These are phyloP conservation scores for Malurus elegans DNA, from an alignment of 2,113 vertebrate genomes.

Conservation along the genomic window DNA sequence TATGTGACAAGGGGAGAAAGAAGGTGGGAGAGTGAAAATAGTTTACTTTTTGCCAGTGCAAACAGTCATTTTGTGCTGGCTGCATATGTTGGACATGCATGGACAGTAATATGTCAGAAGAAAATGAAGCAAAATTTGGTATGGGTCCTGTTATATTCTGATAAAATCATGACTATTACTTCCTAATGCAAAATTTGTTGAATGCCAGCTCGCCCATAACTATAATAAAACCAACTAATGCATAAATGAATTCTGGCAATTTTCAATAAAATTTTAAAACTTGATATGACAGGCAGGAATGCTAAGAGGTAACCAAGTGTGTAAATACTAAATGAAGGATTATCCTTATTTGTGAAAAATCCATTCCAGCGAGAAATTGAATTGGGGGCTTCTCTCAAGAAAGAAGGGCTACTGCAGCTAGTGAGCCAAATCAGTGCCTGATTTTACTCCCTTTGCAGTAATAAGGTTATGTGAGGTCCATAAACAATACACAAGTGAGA, in stretches of 20 bases:
- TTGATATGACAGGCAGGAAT: conserved; percentile 39
- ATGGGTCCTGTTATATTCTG: conserved; percentile 6
- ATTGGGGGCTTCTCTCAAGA: conserved; percentile 2
- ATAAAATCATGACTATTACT: conserved; percentile 39
- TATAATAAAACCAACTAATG: conserved; percentile 36
- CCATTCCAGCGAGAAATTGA: conserved; percentile 60
- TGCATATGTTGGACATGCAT: neutral
- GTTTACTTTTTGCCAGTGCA: neutral
- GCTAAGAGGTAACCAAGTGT: conserved; percentile 53
- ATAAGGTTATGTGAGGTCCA: neutral
- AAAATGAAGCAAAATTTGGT: conserved; percentile 19
- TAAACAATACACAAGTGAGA: neutral
- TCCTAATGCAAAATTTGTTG: conserved; percentile 42
- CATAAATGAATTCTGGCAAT: conserved; percentile 56
- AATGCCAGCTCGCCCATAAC: conserved; percentile 23
- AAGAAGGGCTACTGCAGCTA: neutral
- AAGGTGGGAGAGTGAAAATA: neutral
- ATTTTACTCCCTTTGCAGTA: conserved; percentile 12
- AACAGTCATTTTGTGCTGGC: neutral
- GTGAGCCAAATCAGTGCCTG: conserved; percentile 16
- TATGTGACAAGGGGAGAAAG: neutral
- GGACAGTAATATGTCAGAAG: neutral
- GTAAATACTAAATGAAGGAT: conserved; percentile 59
- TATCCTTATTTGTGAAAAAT: conserved; percentile 56
- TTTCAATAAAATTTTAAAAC: conserved; percentile 52